Evolutionary conservation across 2,113 vertebrate species (phyloP), one percentile per base, ranked within the genome.

Genomic region (Carassius auratus): DNA sequence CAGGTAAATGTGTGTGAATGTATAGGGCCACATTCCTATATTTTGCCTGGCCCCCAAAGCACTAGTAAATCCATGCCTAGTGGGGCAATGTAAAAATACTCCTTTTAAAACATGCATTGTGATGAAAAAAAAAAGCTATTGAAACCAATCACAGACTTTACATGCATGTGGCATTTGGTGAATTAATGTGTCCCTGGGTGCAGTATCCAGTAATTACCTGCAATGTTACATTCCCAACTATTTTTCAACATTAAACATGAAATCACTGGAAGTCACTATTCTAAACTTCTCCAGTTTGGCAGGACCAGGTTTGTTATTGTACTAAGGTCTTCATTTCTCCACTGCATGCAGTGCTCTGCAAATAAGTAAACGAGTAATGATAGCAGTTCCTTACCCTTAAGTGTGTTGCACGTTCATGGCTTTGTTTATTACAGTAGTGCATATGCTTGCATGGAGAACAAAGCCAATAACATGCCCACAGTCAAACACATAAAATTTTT

Each of bases 301-400:
- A 38, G 30, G 9, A 59, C 17, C 19, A 3, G 8, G 17, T 48
- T 1, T 21, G 4, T 9, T 21, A 8, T 19, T 59, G 5, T 6
- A 7, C 8, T 2, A 15, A 77, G 52, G 50, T 38, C 9, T 78
- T 59, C 4, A 30, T 59, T 78, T 59, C 86, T 89, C 91, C 88
- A 88, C 87, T 48, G 45, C 55, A 23, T 62, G 64, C 15, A 78
- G 86, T 90, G 88, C 85, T 86, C 86, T 91, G 88, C 91, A 90
- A 92, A 93, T 91, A 91, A 91, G 90, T 91, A 89, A 91, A 76
- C 75, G 77, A 89, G 88, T 93, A 93, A 94, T 92, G 92, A 92
- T 89, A 87, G 86, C 86, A 82, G 86, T 86, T 91, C 92, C 74
- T 86, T 52, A 92, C 52, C 52, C 15, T 55, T 55, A 55, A 55